Evolutionary conservation across 2,888 invertebrate genomes (phyloP), one percentile per base, ranked within the genome.

Genomic region (Julus scandinavius): DNA sequence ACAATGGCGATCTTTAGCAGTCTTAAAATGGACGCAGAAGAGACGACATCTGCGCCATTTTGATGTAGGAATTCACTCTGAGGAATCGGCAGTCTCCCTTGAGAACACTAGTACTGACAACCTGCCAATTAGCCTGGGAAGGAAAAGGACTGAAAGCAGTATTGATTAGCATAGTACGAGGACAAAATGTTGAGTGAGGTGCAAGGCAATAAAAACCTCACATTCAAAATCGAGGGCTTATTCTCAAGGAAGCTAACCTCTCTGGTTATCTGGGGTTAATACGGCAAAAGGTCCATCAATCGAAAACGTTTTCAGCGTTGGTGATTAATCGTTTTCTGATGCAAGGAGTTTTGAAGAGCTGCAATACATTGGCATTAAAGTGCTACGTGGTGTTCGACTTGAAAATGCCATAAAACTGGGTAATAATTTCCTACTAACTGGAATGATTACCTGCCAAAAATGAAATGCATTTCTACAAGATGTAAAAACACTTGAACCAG

Each of bases 111-210:
- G n/a, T 63, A 5, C 58, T n/a, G n/a, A 63, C 58, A n/a, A 17
- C n/a, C 58, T 63, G 58, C 58, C 63, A 72, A 72, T 72, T 63
- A 72, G 20, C 63, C 63, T 72, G n/a, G 63, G 1, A 72, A n/a
- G 58, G 1, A 7, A n/a, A 29, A 20, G 63, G 20, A 6, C 63
- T n/a, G 63, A 72, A 72, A 72, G 63, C 63, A 4, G n/a, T 72
- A 72, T 72, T 20, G 63, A 72, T 29, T 72, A 72, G 63, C 20
- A 72, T 72, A 20, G 20, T 6, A 72, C 20, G 63, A 72, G 29
- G 20, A 20, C 9, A n/a, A 72, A n/a, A 72, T 72, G 20, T 9
- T 20, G 20, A 72, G 63, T 20, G 63, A 20, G n/a, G 63, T 72
- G n/a, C n/a, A 72, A n/a, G 20, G 41, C 6, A 45, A 45, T 45